phyloP scores from a whole-genome alignment of 1,140 invertebrate genomes.

The Leptinotarsa lineolata region DNA sequence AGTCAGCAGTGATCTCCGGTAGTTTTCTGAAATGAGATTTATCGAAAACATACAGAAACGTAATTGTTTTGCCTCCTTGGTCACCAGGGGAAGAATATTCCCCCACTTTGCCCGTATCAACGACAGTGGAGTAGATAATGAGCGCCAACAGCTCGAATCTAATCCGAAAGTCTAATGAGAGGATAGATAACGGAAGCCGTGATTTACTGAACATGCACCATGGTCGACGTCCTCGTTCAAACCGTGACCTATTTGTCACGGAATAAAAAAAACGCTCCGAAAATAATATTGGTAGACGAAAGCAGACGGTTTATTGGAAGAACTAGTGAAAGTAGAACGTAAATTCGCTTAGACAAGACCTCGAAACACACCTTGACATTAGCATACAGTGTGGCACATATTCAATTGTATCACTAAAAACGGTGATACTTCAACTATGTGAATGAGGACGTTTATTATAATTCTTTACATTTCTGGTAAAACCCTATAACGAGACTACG shows the following conservation, averaged over 20 bases:
- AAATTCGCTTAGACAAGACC: neutral
- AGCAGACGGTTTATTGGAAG: neutral
- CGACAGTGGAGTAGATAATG: neutral
- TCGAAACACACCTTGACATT: neutral
- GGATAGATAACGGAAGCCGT: constrained; percentile 1
- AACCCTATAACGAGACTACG: no score
- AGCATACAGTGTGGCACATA: no score
- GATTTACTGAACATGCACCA: neutral
- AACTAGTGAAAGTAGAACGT: neutral
- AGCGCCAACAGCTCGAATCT: neutral
- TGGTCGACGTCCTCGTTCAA: neutral
- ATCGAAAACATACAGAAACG: no score
- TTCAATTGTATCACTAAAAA: no score
- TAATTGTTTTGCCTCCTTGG: no score
- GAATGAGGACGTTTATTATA: no score
- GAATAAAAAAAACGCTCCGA: neutral
- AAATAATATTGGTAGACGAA: neutral
- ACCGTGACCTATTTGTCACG: neutral
- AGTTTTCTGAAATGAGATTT: no score
- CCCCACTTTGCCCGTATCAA: neutral
- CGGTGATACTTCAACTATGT: no score
- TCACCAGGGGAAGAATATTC: no score
- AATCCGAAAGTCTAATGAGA: constrained; percentile 5
- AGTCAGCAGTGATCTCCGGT: no score
- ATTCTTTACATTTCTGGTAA: no score